These are phyloP conservation scores for Cryptus viduatorius DNA, from an alignment of 2,888 invertebrate genomes.

Conservation along the genomic window DNA sequence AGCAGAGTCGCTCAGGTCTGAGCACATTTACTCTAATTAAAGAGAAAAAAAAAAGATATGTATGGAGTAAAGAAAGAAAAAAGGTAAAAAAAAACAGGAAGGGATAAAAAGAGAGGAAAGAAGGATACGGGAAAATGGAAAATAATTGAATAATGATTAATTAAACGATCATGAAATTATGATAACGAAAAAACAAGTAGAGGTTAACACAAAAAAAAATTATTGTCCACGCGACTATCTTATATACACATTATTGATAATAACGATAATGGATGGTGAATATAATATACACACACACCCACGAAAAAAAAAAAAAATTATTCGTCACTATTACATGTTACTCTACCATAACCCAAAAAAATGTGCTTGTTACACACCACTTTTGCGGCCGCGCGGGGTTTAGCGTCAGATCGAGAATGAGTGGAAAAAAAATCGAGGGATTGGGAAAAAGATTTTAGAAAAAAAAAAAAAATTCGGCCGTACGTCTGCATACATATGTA, in stretches of 20 bases:
- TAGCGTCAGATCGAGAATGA: constrained; percentile 41
- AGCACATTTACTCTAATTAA: constrained; percentile 80
- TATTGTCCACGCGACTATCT: constrained; percentile 73
- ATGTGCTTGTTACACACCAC: constrained; percentile 61
- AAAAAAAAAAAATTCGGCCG: constrained; percentile 16
- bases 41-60: constrained; percentile 55
- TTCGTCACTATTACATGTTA: constrained; percentile 67
- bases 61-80: constrained; percentile 50
- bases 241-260: constrained; percentile 76
- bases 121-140: constrained; percentile 57
- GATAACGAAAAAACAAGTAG: constrained; percentile 71
- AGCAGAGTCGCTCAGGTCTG: constrained; percentile 75
- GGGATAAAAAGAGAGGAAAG: constrained; percentile 70
- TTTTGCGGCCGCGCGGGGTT: constrained; percentile 41
- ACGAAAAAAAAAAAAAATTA: constrained; percentile 67
- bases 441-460: constrained; percentile 6
- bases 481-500: constrained; percentile 37
- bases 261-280: constrained; percentile 75
- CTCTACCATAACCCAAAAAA: constrained; percentile 63
- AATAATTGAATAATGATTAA: constrained; percentile 71
- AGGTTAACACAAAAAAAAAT: constrained; percentile 73
- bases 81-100: constrained; percentile 58
- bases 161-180: constrained; percentile 72
- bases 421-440: constrained; percentile 16
- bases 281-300: constrained; percentile 75